A percentile compares a stretch with the other conserved stretches of the same genome.
Evolutionary conservation across 2,888 invertebrate species (phyloP).

Genomic region (Girardia tigrina): DNA sequence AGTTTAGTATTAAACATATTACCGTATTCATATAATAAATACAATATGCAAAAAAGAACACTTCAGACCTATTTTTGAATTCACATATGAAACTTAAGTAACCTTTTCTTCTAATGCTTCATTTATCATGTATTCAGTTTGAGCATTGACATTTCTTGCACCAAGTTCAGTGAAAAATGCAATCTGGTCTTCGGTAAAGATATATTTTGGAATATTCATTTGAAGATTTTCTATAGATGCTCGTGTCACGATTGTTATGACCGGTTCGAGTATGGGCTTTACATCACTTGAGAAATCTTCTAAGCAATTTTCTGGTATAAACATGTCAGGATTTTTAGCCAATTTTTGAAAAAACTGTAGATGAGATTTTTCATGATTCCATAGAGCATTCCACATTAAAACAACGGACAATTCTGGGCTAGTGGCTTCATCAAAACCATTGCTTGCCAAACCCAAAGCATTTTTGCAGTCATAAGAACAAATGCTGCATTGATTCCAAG

Average conservation of each 20-base stretch:
- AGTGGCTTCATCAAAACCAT: background rate
- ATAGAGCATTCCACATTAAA: constrained; percentile 9
- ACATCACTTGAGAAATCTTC: background rate
- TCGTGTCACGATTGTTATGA: background rate
- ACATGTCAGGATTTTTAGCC: background rate
- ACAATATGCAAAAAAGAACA: too few species aligned
- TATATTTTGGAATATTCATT: background rate
- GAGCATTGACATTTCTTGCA: background rate
- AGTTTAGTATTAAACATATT: too few species aligned
- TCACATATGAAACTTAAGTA: too few species aligned
- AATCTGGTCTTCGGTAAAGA: background rate
- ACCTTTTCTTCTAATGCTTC: background rate
- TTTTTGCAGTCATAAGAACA: constrained; percentile 4
- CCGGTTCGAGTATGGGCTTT: background rate
- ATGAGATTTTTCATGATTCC: constrained; percentile 16
- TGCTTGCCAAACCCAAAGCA: background rate
- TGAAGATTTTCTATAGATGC: background rate
- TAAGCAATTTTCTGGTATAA: background rate
- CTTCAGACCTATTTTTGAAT: too few species aligned
- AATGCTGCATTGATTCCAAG: background rate
- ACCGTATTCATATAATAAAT: too few species aligned
- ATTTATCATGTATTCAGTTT: constrained; percentile 11
- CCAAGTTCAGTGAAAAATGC: background rate
- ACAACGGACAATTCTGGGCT: background rate
- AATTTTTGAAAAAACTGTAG: background rate